phyloP scores from a whole-genome alignment of 1,140 invertebrate genomes.

The Drosophila seguyi region DNA sequence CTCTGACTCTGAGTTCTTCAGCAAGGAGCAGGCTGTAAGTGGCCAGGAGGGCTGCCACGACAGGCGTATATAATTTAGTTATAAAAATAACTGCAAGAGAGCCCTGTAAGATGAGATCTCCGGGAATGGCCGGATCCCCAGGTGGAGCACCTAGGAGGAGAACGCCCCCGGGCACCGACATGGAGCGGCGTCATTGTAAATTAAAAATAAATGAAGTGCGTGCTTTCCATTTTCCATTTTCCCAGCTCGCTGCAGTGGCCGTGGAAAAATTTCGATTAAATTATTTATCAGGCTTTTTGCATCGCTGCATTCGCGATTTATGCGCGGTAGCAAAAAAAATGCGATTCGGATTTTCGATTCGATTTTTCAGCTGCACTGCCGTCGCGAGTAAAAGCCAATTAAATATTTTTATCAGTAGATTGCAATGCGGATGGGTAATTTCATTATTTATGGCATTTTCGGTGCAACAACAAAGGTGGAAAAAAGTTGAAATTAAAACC shows the following conservation, averaged over 20 bases:
- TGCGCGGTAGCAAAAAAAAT: slow-evolving; percentile 69
- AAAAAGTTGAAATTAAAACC: slow-evolving; percentile 63
- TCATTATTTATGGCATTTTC: slow-evolving; percentile 70
- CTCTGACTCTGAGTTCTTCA: neutral
- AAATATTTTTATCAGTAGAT: slow-evolving; percentile 82
- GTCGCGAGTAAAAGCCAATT: slow-evolving; percentile 69
- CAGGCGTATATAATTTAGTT: slow-evolving; percentile 84
- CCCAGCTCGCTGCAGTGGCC: slow-evolving; percentile 22
- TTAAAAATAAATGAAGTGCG: slow-evolving; percentile 81
- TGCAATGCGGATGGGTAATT: slow-evolving; percentile 78
- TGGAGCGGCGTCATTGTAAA: slow-evolving; percentile 75
- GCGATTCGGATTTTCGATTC: slow-evolving; percentile 56
- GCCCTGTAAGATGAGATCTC: slow-evolving; percentile 75
- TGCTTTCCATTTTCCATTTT: slow-evolving; percentile 66
- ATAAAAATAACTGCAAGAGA: slow-evolving; percentile 82
- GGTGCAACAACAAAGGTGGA: slow-evolving; percentile 23
- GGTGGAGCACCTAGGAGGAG: slow-evolving; percentile 14
- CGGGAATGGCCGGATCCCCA: slow-evolving; percentile 46
- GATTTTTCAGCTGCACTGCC: slow-evolving; percentile 52
- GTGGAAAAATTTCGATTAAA: slow-evolving; percentile 80
- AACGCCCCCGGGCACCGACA: slow-evolving; percentile 19
- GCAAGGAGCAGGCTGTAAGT: slow-evolving; percentile 11
- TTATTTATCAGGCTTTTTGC: slow-evolving; percentile 72
- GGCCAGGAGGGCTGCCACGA: slow-evolving; percentile 46
- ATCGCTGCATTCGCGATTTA: slow-evolving; percentile 71